Conservation (phyloP, 2,113 vertebrate species). For the Ciconia boyciana region DNA sequence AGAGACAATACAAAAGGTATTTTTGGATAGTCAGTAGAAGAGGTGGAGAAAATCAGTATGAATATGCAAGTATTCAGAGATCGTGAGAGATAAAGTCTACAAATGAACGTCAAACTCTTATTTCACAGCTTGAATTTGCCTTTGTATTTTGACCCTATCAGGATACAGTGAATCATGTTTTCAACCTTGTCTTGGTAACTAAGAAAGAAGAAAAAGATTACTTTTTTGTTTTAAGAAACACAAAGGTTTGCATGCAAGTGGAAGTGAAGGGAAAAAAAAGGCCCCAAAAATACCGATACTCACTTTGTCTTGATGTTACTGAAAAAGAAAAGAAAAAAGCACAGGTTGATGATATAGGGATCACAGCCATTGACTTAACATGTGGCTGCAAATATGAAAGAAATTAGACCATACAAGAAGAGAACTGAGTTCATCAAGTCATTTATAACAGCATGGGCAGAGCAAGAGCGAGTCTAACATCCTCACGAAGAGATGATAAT, state of each 20-base stretch:
- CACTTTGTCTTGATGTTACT: background rate
- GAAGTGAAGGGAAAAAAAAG: background rate
- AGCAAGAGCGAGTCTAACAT: background rate
- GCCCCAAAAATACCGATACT: background rate
- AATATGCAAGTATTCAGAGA: background rate
- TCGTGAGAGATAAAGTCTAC: background rate
- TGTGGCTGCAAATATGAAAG: background rate
- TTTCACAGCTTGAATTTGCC: background rate
- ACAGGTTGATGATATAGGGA: background rate
- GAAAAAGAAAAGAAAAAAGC: background rate
- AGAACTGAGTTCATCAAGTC: background rate
- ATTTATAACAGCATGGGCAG: background rate
- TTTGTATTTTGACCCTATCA: background rate
- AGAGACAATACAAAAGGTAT: background rate
- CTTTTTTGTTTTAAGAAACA: background rate
- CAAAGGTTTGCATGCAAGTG: background rate
- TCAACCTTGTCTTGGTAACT: background rate
- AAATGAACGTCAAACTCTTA: background rate
- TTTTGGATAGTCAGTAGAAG: background rate
- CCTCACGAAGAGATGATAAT: background rate
- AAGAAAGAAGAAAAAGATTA: background rate
- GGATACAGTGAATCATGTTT: background rate
- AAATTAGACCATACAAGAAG: background rate
- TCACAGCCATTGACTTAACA: background rate
- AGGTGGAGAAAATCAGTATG: background rate